Evolutionary conservation across 2,113 vertebrate genomes (phyloP).

Genomic region (Cyprinodon tularosa): DNA sequence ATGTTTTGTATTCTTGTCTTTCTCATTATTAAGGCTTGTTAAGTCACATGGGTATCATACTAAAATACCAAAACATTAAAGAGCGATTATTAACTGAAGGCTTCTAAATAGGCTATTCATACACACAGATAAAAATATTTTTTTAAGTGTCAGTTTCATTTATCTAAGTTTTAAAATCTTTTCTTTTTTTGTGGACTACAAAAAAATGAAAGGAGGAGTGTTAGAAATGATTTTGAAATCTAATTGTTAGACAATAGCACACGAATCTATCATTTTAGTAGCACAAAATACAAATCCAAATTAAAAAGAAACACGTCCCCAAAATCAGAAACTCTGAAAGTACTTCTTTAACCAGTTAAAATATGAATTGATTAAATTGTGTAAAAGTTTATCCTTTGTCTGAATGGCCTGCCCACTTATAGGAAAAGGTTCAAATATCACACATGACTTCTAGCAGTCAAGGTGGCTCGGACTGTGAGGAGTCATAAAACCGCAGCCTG

Average conservation of each 20-base stretch:
- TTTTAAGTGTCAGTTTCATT: no score
- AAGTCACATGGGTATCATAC: no score
- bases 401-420: background rate
- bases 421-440: slow-evolving; percentile 9
- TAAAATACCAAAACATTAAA: no score
- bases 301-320: background rate
- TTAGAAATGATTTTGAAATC: background rate
- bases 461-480: slow-evolving; percentile 67
- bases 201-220: no score
- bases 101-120: no score
- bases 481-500: slow-evolving; percentile 76
- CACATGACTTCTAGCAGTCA: slow-evolving; percentile 48
- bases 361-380: background rate
- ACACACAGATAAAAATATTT: background rate
- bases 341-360: background rate
- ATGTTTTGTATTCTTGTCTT: no score
- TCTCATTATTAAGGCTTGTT: no score
- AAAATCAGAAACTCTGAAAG: background rate
- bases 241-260: background rate
- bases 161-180: background rate
- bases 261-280: background rate
- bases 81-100: no score
- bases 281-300: background rate
- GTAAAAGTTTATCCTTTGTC: background rate
- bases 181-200: background rate